Evolutionary conservation across 2,113 vertebrate species (phyloP), one percentile per base, ranked within the genome.

Genomic region (Rhinoderma darwinii): DNA sequence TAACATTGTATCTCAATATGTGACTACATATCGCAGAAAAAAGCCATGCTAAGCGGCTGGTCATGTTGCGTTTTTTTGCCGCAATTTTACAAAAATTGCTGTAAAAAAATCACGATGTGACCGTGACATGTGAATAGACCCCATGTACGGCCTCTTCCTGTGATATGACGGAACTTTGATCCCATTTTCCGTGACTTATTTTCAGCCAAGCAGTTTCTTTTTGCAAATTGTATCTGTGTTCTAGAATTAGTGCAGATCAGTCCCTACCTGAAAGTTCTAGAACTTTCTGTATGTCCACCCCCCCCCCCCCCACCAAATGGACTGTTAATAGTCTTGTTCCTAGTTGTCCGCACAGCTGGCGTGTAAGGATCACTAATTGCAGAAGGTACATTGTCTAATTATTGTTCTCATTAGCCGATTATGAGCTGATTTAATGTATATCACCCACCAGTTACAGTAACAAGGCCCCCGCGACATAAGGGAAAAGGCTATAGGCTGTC

Each of bases 371-470:
- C 50, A 14, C 25, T 81, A 74, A 87, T 82, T 87, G 39, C 22
- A 30, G 17, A 70, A 59, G 82, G 85, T 82, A 87, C 85, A 87
- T 87, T 87, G 78, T 44, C 37, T 87, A 73, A 82, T 87, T 87
- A 81, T 72, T 87, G 66, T 86, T 80, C 85, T 82, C 35, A 72
- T 86, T 68, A 87, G 50, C n/a, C 41, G n/a, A 72, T 82, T 81
- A 82, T 41, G 17, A 44, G n/a, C 50, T 61, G 63, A 87, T 82
- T 80, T 61, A 87, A 87, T 87, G 85, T 87, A 87, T 80, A 87
- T 87, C 20, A 74, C 37, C 39, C 44, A 37, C 50, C 27, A 75
- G 78, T 87, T 87, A 82, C 78, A 87, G 77, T 87, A 82, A n/a
- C 78, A 37, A 22, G 47, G 44, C 32, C 39, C 25, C 43, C 1